These are phyloP conservation scores for Hippocampus barbouri DNA, from an alignment of 2,113 vertebrate species.

Conservation along the genomic window DNA sequence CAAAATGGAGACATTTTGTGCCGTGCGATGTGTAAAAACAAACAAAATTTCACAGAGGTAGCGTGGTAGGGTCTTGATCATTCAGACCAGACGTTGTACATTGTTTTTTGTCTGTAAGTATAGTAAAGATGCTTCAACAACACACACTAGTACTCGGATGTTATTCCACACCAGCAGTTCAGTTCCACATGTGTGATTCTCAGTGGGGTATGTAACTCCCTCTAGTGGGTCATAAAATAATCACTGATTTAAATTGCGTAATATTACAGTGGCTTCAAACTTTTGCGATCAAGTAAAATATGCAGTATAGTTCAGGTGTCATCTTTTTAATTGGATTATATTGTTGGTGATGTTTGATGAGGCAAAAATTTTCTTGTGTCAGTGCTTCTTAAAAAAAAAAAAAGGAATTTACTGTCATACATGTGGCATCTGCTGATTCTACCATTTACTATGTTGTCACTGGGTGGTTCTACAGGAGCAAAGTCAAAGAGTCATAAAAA, in stretches of 20 bases:
- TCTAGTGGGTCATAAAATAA: not conserved
- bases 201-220: not conserved
- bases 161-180: not conserved
- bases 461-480: constrained; percentile 58
- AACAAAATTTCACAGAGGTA: constrained; percentile 38
- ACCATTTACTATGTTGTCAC: not conserved
- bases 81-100: constrained; percentile 61
- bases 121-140: constrained; percentile 69
- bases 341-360: not conserved
- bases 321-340: too few species aligned
- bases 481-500: constrained; percentile 76
- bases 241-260: not conserved
- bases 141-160: constrained; percentile 6
- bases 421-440: not conserved
- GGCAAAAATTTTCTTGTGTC: not conserved
- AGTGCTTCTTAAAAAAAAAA: too few species aligned
- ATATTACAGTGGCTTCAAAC: too few species aligned
- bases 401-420: not conserved
- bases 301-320: too few species aligned
- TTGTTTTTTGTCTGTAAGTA: constrained; percentile 69
- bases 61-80: constrained; percentile 50
- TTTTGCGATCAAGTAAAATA: too few species aligned
- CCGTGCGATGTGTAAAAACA: constrained; percentile 26
- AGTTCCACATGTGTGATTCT: too few species aligned
- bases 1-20: constrained; percentile 51